A percentile compares a stretch with the other conserved stretches of the same genome.
These are phyloP conservation scores for Sapayoa aenigma DNA, from an alignment of 2,113 vertebrate genomes.

Conservation along the genomic window DNA sequence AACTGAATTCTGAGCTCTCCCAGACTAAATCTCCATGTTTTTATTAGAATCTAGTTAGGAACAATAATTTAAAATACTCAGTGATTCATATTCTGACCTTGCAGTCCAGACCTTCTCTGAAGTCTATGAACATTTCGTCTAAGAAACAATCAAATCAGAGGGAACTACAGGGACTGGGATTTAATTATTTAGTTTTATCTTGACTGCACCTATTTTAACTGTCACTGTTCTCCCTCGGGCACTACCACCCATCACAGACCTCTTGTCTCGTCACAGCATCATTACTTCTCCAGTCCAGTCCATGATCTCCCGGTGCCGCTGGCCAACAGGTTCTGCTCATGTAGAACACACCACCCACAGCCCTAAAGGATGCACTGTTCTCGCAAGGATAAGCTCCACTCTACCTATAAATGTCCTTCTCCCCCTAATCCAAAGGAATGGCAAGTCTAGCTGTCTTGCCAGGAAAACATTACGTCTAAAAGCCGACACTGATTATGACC, in stretches of 20 bases:
- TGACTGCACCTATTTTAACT: neutral
- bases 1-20: neutral
- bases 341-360: neutral
- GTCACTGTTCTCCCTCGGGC: neutral
- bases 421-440: neutral
- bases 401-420: constrained; percentile 36
- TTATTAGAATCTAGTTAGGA: neutral
- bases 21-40: neutral
- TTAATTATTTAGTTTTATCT: neutral
- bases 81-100: neutral
- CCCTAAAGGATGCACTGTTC: neutral
- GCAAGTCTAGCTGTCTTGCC: constrained; percentile 8
- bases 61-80: neutral
- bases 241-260: neutral
- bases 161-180: neutral
- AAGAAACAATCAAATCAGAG: neutral
- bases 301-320: neutral
- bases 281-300: neutral
- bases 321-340: neutral
- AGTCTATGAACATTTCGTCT: neutral
- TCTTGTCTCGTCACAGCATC: neutral
- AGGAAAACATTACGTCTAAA: constrained; percentile 37
- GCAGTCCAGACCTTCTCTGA: neutral
- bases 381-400: neutral
- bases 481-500: constrained; percentile 9